phyloP scores from a whole-genome alignment of 2,888 invertebrate genomes.

The Rotaria macrura region DNA sequence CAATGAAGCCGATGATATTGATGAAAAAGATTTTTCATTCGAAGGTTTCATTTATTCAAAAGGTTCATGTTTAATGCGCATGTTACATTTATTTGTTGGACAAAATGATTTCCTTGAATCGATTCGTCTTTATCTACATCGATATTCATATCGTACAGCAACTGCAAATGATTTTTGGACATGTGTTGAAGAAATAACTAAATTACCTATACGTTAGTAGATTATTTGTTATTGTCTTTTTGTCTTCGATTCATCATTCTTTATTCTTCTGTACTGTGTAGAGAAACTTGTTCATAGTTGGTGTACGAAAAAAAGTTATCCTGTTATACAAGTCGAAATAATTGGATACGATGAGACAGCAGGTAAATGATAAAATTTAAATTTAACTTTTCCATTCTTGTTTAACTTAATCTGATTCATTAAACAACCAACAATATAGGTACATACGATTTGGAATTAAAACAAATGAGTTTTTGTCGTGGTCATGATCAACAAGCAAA shows the following conservation, averaged over 20 bases:
- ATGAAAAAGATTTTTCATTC: constrained; percentile 13
- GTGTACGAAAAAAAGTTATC: constrained; percentile 5
- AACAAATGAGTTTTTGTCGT: constrained; percentile 13
- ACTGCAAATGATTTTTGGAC: constrained; percentile 12
- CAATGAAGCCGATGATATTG: constrained; percentile 8
- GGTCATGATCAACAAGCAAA: neutral
- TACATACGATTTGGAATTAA: neutral
- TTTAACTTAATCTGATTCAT: too few species aligned
- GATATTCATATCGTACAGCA: neutral
- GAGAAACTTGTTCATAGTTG: constrained; percentile 10
- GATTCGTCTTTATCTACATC: neutral
- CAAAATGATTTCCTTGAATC: neutral
- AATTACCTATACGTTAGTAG: neutral
- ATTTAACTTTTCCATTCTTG: too few species aligned
- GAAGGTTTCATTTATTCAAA: constrained; percentile 21
- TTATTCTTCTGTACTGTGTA: neutral
- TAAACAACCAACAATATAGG: neutral
- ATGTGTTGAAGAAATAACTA: constrained; percentile 12
- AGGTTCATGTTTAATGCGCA: constrained; percentile 21
- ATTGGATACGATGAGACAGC: neutral
- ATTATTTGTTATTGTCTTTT: neutral
- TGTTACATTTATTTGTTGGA: constrained; percentile 16
- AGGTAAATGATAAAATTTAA: neutral
- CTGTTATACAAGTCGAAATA: neutral
- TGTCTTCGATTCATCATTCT: too few species aligned